phyloP scores from a whole-genome alignment of 2,888 invertebrate species.

The Alcis repandata region DNA sequence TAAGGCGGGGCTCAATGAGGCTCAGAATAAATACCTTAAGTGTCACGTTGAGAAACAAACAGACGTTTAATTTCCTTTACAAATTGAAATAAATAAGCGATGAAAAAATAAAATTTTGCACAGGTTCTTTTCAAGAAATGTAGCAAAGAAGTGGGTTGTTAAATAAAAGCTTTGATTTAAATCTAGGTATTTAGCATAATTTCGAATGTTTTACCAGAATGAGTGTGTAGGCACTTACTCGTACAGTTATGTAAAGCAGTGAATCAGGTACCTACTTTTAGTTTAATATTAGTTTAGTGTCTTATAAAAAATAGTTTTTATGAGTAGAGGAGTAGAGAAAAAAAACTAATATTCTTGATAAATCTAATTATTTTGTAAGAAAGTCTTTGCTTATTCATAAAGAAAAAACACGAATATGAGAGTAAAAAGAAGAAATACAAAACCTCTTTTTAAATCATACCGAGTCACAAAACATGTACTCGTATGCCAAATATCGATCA shows the following conservation, averaged over 20 bases:
- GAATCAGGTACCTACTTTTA: no score
- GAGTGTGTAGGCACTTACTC: no score
- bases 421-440: no score
- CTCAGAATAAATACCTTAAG: constrained; percentile 67
- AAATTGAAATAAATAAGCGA: constrained; percentile 63
- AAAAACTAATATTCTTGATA: no score
- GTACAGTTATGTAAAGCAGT: no score
- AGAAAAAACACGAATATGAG: no score
- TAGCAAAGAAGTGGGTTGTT: not conserved
- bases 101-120: constrained; percentile 24
- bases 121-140: not conserved
- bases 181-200: not conserved
- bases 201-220: not conserved
- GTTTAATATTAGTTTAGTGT: no score
- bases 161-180: not conserved
- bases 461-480: not conserved
- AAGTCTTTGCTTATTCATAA: no score
- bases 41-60: constrained; percentile 61
- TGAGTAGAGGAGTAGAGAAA: no score
- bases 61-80: constrained; percentile 67
- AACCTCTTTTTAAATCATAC: not conserved
- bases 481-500: constrained; percentile 45
- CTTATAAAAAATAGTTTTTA: no score
- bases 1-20: constrained; percentile 60
- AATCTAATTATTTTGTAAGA: no score